Percentiles rank a stretch among this genome's conserved stretches.
phyloP scores from a whole-genome alignment of 2,113 vertebrate genomes.

The Cebidichthys violaceus region DNA sequence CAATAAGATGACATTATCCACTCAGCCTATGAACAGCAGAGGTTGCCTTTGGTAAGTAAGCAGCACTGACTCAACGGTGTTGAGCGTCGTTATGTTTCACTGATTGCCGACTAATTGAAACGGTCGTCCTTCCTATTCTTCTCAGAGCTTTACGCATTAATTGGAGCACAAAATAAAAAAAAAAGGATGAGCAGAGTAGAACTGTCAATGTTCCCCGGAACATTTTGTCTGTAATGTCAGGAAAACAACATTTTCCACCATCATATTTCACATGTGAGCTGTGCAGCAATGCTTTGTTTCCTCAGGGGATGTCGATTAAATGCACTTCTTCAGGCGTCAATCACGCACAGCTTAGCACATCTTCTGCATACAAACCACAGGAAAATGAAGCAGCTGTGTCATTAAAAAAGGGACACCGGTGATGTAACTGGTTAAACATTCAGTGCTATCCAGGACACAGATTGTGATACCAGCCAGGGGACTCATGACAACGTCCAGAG shows the following conservation, averaged over 20 bases:
- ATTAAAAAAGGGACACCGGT: background rate
- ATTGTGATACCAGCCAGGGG: conserved; percentile 35
- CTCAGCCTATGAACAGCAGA: too few species aligned
- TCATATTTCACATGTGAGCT: background rate
- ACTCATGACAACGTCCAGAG: conserved; percentile 54
- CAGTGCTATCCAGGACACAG: conserved; percentile 23
- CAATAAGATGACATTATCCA: conserved; percentile 37
- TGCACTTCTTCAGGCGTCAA: background rate
- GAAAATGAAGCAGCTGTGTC: background rate
- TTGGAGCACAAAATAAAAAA: background rate
- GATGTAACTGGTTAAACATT: conserved; percentile 29
- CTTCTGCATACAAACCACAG: background rate
- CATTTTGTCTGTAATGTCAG: background rate
- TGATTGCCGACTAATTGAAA: conserved; percentile 22
- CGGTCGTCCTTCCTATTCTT: background rate
- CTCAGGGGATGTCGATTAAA: background rate
- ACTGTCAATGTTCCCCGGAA: background rate
- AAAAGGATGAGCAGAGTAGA: background rate
- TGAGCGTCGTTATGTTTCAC: conserved; percentile 2
- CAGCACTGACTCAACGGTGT: conserved; percentile 15
- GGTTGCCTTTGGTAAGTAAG: conserved; percentile 24
- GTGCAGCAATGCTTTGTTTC: conserved; percentile 6
- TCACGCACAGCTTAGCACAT: background rate
- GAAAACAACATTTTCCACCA: background rate
- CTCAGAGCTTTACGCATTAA: background rate